These are phyloP conservation scores for Achatina immaculata DNA, from an alignment of 1,140 invertebrate species.

Conservation along the genomic window DNA sequence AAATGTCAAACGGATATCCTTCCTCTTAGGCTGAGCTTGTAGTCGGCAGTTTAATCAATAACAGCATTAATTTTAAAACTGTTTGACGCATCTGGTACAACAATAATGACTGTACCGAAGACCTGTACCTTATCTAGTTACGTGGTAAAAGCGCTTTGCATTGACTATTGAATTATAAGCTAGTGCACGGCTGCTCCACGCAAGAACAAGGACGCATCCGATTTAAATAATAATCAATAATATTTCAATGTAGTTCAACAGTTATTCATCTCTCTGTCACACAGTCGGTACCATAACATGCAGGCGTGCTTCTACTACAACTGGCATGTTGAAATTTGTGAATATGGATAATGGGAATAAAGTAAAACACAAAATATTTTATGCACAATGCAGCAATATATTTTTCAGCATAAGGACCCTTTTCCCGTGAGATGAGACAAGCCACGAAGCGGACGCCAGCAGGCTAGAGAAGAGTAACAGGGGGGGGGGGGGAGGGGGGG, in stretches of 20 bases:
- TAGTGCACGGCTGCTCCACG: not conserved
- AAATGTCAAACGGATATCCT: not conserved
- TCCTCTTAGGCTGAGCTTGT: not conserved
- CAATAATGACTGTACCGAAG: not conserved
- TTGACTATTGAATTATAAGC: conserved; percentile 8
- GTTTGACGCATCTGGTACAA: not conserved
- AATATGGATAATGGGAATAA: not conserved
- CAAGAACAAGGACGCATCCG: not conserved
- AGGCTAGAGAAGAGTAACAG: not conserved
- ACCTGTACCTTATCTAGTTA: not conserved
- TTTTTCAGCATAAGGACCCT: not conserved
- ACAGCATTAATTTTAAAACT: not conserved
- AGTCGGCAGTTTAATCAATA: not conserved
- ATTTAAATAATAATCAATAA: not conserved
- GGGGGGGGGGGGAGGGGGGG: not conserved
- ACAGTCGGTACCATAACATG: too few relatives aligned
- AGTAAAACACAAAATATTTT: not conserved
- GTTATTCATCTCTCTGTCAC: too few relatives aligned
- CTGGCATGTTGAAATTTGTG: not conserved
- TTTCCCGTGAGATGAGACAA: not conserved
- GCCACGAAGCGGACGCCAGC: conserved; percentile 21
- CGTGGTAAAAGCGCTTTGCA: not conserved
- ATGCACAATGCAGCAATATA: not conserved
- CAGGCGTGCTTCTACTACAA: too few relatives aligned
- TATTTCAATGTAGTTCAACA: not conserved